Conservation (phyloP, 2,113 vertebrate genomes). For the Nycticorax nycticorax region DNA sequence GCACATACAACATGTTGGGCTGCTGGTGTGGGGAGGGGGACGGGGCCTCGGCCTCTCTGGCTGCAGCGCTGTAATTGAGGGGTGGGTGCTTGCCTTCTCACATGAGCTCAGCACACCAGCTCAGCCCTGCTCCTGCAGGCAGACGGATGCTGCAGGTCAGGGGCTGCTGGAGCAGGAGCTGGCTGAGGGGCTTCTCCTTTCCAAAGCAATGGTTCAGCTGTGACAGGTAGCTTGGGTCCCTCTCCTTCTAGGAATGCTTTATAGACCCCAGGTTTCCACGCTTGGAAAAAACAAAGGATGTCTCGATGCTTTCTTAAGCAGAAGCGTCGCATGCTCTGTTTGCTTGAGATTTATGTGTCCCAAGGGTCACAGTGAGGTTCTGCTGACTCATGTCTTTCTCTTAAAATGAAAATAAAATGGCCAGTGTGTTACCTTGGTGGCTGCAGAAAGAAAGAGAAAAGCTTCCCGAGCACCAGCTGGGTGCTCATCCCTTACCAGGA, state of each 20-base stretch:
- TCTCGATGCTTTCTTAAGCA: background rate
- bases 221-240: background rate
- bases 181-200: background rate
- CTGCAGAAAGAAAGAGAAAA: background rate
- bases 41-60: fast-evolving
- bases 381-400: background rate
- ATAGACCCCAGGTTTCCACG: background rate
- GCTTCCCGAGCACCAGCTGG: background rate
- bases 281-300: background rate
- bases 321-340: background rate
- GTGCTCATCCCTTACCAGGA: background rate
- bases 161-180: background rate
- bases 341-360: background rate
- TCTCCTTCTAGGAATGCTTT: background rate
- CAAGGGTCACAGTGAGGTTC: background rate
- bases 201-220: background rate
- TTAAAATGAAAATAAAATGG: background rate
- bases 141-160: background rate
- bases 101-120: fast-evolving
- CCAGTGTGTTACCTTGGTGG: background rate
- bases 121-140: background rate
- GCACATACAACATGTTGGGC: fast-evolving
- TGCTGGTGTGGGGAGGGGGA: background rate
- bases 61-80: fast-evolving
- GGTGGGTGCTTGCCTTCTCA: background rate